Evolutionary conservation across 2,888 invertebrate genomes (phyloP).

Genomic region (Sericinus montela): DNA sequence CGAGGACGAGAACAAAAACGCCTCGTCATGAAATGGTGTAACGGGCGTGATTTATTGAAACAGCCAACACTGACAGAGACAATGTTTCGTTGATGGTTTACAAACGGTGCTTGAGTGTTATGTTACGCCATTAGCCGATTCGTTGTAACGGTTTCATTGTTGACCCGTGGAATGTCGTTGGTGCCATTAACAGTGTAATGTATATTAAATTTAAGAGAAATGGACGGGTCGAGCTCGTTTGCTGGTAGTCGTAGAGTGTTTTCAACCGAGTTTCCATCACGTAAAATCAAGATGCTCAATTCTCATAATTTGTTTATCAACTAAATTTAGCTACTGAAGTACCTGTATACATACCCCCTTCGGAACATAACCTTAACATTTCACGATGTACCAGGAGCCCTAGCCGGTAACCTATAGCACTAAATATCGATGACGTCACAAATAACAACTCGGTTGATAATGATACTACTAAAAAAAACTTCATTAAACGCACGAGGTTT

Average conservation of each 20-base stretch:
- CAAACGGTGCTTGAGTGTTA: constrained; percentile 75
- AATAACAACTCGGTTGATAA: not conserved
- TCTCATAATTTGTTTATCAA: not conserved
- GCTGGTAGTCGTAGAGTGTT: constrained; percentile 6
- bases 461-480: not conserved
- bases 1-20: constrained; percentile 65
- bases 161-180: constrained; percentile 76
- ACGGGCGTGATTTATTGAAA: constrained; percentile 37
- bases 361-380: not conserved
- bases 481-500: not conserved
- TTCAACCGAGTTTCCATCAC: not conserved
- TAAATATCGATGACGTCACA: too few species aligned
- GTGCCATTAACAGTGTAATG: constrained; percentile 68
- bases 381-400: too few species aligned
- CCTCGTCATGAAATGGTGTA: constrained; percentile 60
- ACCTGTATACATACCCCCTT: not conserved
- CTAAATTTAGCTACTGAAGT: not conserved
- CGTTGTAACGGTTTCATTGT: constrained; percentile 66
- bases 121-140: constrained; percentile 68
- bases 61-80: constrained; percentile 44
- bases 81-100: constrained; percentile 62
- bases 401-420: too few species aligned
- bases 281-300: not conserved
- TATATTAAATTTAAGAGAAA: constrained; percentile 50
- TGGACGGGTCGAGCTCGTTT: constrained; percentile 33